phyloP scores from a whole-genome alignment of 1,140 invertebrate species.

The Microplitis demolitor region DNA sequence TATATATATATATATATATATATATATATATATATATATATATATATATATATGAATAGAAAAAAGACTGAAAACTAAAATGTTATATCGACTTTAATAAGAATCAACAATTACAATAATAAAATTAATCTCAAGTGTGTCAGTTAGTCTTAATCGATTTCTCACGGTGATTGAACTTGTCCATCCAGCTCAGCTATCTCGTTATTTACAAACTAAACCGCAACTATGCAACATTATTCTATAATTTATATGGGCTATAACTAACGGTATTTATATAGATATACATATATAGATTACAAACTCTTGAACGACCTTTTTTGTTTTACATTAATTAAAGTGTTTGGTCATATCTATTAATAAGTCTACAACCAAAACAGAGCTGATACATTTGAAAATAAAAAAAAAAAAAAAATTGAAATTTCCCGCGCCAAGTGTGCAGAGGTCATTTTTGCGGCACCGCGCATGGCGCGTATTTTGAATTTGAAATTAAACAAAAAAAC shows the following conservation, averaged over 20 bases:
- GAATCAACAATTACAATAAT: background rate
- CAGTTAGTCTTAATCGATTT: constrained; percentile 5
- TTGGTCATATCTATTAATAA: background rate
- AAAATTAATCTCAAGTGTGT: background rate
- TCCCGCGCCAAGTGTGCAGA: no score
- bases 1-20: background rate
- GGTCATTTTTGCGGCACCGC: no score
- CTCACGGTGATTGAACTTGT: constrained; percentile 9
- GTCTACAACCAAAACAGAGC: background rate
- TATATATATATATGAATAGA: background rate
- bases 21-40: background rate
- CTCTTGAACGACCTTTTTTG: background rate
- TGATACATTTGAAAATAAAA: no score
- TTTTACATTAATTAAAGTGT: background rate
- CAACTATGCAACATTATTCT: no score
- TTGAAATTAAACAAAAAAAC: no score
- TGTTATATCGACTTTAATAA: no score
- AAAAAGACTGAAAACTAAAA: background rate
- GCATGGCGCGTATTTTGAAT: no score
- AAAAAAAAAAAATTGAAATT: no score
- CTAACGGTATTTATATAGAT: background rate
- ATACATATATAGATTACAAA: background rate
- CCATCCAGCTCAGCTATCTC: background rate
- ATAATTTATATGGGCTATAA: no score
- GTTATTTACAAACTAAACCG: background rate